Percentiles rank a stretch among this genome's conserved stretches.
These are phyloP conservation scores for Euplexia lucipara DNA, from an alignment of 2,888 invertebrate genomes.

Conservation along the genomic window DNA sequence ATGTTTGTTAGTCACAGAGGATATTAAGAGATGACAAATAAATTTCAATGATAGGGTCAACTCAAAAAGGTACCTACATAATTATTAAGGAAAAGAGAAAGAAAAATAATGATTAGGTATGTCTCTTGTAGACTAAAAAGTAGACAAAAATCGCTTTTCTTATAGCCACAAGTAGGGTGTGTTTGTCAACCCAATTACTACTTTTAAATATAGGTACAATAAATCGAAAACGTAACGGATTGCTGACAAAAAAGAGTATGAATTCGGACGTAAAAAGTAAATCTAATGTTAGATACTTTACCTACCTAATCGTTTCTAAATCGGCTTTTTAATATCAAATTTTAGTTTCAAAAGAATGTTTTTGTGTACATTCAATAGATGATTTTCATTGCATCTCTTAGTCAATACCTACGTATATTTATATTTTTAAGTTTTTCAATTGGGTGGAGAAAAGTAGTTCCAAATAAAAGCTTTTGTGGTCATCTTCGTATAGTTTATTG, in stretches of 20 bases:
- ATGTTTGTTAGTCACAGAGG: no score
- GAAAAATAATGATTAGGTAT: no score
- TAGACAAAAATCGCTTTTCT: not conserved
- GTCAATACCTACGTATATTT: not conserved
- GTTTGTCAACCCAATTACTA: not conserved
- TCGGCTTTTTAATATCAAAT: conserved; percentile 21
- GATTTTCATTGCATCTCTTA: not conserved
- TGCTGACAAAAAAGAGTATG: not conserved
- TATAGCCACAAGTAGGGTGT: not conserved
- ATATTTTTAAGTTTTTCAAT: conserved; percentile 9
- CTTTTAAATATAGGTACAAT: not conserved
- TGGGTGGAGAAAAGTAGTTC: not conserved
- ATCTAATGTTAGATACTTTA: not conserved
- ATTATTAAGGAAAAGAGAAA: no score
- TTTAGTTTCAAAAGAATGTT: conserved; percentile 23
- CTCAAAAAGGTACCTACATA: no score
- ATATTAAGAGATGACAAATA: no score
- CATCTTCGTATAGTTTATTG: not conserved
- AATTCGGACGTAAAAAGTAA: conserved; percentile 1
- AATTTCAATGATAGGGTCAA: no score
- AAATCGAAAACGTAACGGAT: conserved; percentile 12
- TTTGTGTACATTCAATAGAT: conserved; percentile 10
- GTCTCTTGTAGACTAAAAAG: no score
- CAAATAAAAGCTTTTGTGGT: not conserved
- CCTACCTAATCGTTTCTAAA: conserved; percentile 19